Evolutionary conservation across 2,113 vertebrate species (phyloP).

Genomic region (Proteles cristata): DNA sequence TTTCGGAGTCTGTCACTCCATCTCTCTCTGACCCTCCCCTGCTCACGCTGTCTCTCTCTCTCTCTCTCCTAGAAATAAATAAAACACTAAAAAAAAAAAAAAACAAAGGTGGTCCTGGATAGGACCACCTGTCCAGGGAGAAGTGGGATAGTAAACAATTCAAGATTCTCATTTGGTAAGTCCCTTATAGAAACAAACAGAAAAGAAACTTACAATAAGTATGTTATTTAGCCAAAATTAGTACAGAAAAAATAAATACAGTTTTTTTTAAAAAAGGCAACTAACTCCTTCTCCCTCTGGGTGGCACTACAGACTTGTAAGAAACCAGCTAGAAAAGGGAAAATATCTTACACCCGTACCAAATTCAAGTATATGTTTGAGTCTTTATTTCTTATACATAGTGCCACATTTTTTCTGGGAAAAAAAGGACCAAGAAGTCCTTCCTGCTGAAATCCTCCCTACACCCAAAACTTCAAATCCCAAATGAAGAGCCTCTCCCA

Average conservation of each 20-base stretch:
- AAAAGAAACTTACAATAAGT: neutral
- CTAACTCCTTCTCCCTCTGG: slow-evolving; percentile 70
- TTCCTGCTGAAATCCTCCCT: neutral
- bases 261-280: neutral
- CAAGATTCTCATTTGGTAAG: slow-evolving; percentile 18
- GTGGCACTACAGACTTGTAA: slow-evolving; percentile 80
- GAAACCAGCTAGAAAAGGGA: neutral
- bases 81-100: no score
- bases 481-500: slow-evolving; percentile 1
- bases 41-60: no score
- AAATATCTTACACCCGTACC: neutral
- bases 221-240: slow-evolving; percentile 41
- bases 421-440: neutral
- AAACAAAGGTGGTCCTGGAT: neutral
- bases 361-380: slow-evolving; percentile 14
- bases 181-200: neutral
- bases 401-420: neutral
- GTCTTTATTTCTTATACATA: slow-evolving; percentile 39
- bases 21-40: no score
- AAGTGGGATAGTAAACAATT: neutral
- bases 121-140: no score
- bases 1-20: no score
- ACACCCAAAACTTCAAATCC: neutral
- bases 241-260: neutral
- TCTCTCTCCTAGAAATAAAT: no score